Evolutionary conservation across 1,140 invertebrate genomes (phyloP), one percentile per base, ranked within the genome.

Genomic region (Sarcophaga peregrina): DNA sequence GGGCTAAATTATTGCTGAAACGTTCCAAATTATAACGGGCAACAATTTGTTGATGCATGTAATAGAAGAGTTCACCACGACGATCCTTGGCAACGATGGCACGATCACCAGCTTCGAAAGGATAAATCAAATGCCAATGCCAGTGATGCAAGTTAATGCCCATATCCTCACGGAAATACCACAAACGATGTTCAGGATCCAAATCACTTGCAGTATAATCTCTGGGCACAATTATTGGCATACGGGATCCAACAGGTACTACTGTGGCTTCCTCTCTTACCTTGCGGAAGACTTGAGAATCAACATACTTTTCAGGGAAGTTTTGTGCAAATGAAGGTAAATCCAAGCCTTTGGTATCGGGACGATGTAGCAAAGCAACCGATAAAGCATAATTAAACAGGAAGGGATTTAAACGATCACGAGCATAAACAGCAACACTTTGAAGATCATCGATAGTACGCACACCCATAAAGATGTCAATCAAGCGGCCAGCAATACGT

Each of bases 81-180:
- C 95, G 89, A 90, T 96, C 94, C 88, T 95, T 95, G 85, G 92
- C 90, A 2, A 95, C 94, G 73, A 95, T 92, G 62, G 88, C 94
- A 20, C 90, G 90, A 73, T 91, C 89, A 13, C 92, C 88, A 2
- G 93, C 92, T 82, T 94, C 93, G 86, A 94, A 94, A 0, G 95
- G 95, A 86, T 96, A 96, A 4, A 96, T 94, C 82, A 96, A 91
- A 90, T 96, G 95, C 95, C 93, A 95, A 90, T 97, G 96, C 96
- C 96, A 97, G 86, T 97, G 95, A 88, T 95, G 94, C 3, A 95
- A 91, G 89, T 95, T 95, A 86, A 95, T 92, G 83, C 94, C 95
- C 83, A 94, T 91, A 89, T 94, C 94, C 86, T 95, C 95, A 37
- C 94, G 92, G 92, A 95, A 95, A 89, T 95, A 95, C 90, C 90